These are phyloP conservation scores for Leuciscus idus DNA, from an alignment of 2,113 vertebrate species.

Conservation along the genomic window DNA sequence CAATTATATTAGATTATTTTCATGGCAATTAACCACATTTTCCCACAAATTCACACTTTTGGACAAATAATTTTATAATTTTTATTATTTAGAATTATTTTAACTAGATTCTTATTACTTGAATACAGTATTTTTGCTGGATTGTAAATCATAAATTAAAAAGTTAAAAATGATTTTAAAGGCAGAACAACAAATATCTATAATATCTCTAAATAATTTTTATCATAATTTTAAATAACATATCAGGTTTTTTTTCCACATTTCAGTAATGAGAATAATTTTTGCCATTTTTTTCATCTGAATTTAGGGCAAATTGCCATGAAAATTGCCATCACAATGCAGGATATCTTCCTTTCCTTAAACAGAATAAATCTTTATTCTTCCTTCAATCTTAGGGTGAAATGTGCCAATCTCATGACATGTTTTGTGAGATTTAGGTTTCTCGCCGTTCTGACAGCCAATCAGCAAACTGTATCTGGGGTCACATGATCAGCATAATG, in stretches of 20 bases:
- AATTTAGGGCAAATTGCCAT: background rate
- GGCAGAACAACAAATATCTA: background rate
- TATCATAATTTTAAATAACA: background rate
- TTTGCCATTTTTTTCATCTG: background rate
- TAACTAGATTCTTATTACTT: background rate
- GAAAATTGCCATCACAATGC: background rate
- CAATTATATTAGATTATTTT: background rate
- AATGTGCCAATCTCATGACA: background rate
- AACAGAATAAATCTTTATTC: background rate
- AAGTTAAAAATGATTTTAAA: background rate
- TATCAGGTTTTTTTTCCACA: background rate
- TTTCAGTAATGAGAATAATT: background rate
- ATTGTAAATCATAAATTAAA: background rate
- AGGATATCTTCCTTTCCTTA: background rate
- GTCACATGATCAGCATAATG: background rate
- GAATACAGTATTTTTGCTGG: background rate
- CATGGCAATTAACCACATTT: background rate
- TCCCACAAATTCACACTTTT: background rate
- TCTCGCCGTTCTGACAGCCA: constrained; percentile 11
- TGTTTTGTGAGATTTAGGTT: constrained; percentile 6
- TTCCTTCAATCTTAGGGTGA: background rate
- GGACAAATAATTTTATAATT: background rate
- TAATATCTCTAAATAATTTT: background rate
- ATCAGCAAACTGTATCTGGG: constrained; percentile 31
- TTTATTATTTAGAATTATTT: background rate